A percentile compares a stretch with the other conserved stretches of the same genome.
These are phyloP conservation scores for Lophius americanus DNA, from an alignment of 2,797 vertebrate genomes.

Conservation along the genomic window DNA sequence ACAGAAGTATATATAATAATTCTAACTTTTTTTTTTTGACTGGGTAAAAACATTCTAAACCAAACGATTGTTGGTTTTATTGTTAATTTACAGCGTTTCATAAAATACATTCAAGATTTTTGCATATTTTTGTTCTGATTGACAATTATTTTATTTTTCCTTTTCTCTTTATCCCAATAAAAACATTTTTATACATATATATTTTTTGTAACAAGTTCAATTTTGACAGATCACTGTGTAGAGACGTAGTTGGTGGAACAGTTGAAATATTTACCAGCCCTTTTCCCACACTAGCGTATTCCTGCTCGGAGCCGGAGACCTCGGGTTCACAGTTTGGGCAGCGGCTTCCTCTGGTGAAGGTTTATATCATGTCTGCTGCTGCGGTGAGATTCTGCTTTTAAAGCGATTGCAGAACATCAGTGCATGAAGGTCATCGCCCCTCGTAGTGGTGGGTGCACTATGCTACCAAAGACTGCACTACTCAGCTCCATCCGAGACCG, in stretches of 20 bases:
- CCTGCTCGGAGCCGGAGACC: constrained; percentile 24
- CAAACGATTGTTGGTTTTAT: no score
- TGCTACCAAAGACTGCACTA: constrained; percentile 46
- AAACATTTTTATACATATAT: no score
- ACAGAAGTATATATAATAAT: no score
- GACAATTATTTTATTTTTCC: background rate
- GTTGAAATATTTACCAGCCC: constrained; percentile 7
- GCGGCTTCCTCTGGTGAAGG: constrained; percentile 23
- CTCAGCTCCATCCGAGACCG: constrained; percentile 40
- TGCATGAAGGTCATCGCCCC: constrained; percentile 56
- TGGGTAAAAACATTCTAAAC: no score
- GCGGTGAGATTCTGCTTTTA: constrained; percentile 53
- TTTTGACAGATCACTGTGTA: background rate
- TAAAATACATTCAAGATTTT: no score
- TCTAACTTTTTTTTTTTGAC: no score
- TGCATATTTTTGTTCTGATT: no score
- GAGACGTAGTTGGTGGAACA: background rate
- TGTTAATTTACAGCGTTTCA: no score
- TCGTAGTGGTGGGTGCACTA: constrained; percentile 14
- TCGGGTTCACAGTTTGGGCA: constrained; percentile 11
- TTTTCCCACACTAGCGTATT: constrained; percentile 7
- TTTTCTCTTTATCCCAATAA: background rate
- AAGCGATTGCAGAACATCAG: constrained; percentile 56
- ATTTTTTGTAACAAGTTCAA: background rate
- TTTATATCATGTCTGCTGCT: constrained; percentile 33